A percentile compares a stretch with the other conserved stretches of the same genome.
Conservation (phyloP, 2,113 vertebrate species). For the Promerops cafer region DNA sequence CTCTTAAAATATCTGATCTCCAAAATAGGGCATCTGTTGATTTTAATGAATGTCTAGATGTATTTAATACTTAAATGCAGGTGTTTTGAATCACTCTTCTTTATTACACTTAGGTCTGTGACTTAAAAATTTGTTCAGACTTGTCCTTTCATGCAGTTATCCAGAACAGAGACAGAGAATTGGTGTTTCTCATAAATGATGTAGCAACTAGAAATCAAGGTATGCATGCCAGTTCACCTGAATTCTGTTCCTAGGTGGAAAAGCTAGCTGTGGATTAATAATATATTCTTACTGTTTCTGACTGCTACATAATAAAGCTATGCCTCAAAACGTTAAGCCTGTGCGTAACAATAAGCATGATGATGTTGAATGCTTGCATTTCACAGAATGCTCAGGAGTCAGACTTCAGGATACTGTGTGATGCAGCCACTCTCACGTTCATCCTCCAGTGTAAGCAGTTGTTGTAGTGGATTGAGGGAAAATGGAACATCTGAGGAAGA, state of each 20-base stretch:
- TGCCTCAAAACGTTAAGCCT: not conserved
- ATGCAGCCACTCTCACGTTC: slow-evolving; percentile 56
- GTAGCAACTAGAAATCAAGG: not conserved
- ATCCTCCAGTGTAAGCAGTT: slow-evolving; percentile 63
- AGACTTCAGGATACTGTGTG: slow-evolving; percentile 51
- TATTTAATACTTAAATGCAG: not conserved
- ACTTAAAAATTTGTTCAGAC: not conserved
- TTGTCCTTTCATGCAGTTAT: not conserved
- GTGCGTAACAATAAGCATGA: not conserved
- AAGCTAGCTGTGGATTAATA: not conserved
- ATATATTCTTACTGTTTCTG: not conserved
- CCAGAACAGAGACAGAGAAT: not conserved
- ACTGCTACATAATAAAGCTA: not conserved
- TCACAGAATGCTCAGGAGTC: slow-evolving; percentile 49
- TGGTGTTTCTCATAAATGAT: not conserved
- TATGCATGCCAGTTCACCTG: not conserved
- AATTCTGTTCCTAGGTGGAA: not conserved
- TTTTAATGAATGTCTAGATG: not conserved
- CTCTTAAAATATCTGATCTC: not conserved
- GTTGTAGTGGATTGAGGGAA: slow-evolving; percentile 60
- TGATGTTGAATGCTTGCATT: slow-evolving; percentile 42
- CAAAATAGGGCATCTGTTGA: not conserved
- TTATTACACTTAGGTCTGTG: not conserved
- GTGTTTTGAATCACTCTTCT: not conserved
- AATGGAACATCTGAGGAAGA: slow-evolving; percentile 54